A percentile compares a stretch with the other conserved stretches of the same genome.
phyloP scores from a whole-genome alignment of 2,797 vertebrate species.

The Etheostoma perlongum region DNA sequence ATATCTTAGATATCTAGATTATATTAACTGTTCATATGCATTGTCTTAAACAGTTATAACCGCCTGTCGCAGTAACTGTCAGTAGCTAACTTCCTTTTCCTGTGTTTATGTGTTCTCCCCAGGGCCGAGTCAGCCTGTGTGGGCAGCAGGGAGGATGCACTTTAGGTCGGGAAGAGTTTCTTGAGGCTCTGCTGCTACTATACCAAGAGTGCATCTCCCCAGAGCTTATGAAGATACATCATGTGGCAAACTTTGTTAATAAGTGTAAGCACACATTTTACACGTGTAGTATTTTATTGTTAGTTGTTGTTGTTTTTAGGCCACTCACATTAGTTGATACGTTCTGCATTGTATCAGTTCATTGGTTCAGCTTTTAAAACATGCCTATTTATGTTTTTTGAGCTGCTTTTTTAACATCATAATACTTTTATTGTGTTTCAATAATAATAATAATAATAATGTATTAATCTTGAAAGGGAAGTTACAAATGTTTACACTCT shows the following conservation, averaged over 20 bases:
- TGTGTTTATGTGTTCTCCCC: conserved; percentile 18
- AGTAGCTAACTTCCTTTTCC: conserved; percentile 37
- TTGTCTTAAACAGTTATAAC: neutral
- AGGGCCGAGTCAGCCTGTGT: conserved; percentile 81
- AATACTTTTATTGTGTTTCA: neutral
- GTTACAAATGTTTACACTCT: too few relatives aligned
- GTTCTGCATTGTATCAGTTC: neutral
- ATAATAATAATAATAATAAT: too few relatives aligned
- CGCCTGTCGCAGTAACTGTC: neutral
- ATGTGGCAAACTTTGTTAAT: conserved; percentile 92
- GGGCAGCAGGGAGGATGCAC: conserved; percentile 85
- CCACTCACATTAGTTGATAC: neutral
- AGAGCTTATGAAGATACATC: conserved; percentile 91
- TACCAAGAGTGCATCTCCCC: conserved; percentile 94
- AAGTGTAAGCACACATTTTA: conserved; percentile 88
- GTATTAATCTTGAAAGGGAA: too few relatives aligned
- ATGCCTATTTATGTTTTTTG: neutral
- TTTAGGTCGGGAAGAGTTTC: conserved; percentile 91
- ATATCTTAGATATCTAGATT: neutral
- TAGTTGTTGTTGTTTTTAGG: neutral
- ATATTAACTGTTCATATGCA: too few relatives aligned
- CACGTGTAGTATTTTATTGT: neutral
- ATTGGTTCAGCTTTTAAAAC: neutral
- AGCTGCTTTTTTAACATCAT: neutral
- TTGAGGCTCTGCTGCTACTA: conserved; percentile 93